phyloP scores from a whole-genome alignment of 1,140 invertebrate species.

The Drosophila navojoa region DNA sequence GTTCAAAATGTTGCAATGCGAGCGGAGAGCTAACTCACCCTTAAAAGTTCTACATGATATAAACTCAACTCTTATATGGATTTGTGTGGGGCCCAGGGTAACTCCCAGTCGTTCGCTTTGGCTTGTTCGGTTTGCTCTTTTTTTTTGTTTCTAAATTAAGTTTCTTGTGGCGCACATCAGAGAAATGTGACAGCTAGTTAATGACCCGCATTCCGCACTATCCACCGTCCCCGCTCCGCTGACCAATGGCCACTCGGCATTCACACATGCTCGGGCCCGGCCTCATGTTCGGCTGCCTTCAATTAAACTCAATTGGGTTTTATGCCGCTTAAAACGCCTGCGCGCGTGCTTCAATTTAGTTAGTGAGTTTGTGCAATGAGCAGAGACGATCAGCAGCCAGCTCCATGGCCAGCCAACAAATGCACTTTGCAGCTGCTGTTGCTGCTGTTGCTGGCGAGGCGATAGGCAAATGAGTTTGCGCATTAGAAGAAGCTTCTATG shows the following conservation, averaged over 20 bases:
- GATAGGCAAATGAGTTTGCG: conserved; percentile 78
- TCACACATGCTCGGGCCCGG: not conserved
- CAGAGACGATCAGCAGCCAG: conserved; percentile 25
- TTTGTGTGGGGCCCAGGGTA: not conserved
- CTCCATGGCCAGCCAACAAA: conserved; percentile 42
- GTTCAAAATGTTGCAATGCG: too few relatives aligned
- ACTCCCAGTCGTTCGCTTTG: not conserved
- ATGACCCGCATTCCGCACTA: conserved; percentile 35
- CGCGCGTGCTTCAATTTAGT: conserved; percentile 81
- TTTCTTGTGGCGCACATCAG: conserved; percentile 63
- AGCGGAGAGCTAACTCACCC: too few relatives aligned
- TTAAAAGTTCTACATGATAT: too few relatives aligned
- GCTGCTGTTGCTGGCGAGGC: conserved; percentile 30
- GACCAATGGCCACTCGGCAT: not conserved
- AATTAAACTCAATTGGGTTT: conserved; percentile 81
- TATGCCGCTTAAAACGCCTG: conserved; percentile 65
- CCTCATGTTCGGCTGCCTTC: conserved; percentile 47
- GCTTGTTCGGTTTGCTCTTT: not conserved
- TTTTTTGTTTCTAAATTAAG: conserved; percentile 58
- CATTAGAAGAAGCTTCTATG: conserved; percentile 51
- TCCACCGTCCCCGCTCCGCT: conserved; percentile 7
- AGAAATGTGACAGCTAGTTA: conserved; percentile 79
- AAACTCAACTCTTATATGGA: too few relatives aligned
- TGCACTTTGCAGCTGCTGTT: conserved; percentile 57
- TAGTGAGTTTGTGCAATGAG: conserved; percentile 22